Base-by-base conservation (phyloP, 2,797 vertebrate species). In the Neosilurus hyrtlii region DNA sequence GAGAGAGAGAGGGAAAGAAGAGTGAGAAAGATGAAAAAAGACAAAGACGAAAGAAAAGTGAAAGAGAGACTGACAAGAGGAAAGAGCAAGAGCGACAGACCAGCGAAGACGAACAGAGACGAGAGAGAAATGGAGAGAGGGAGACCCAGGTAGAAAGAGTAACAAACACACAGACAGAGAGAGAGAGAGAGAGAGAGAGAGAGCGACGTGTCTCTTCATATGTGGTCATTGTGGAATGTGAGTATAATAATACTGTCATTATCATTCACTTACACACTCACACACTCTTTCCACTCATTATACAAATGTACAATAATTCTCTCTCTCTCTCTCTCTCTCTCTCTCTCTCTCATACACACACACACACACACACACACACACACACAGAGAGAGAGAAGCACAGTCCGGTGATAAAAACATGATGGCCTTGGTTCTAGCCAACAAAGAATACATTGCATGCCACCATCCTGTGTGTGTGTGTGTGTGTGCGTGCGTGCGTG, bases 361-460 rank as follows among this genome's bases (percentile, higher is more conserved):
- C 89, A 89, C 89, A 86, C 87, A 86, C 90, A 84, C 66, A 61
- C 65, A 88, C 86, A 86, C 89, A 89, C 90, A 85, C 87, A 84
- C 90, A 83, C 71, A 73, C 70, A 43, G 43, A 43, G 43, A 43
- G 43, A 43, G 1, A 86, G 71, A 83, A 68, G 65, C 70, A 56
- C 66, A 78, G 66, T 22, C 18, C 37, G 56, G 56, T 76, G 56
- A 76, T 59, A 61, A 61, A 76, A 86, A 79, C 68, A 75, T 65
- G 85, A 65, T 82, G 87, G 82, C 85, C 87, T 88, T 83, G 85
- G 81, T 79, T 76, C 78, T 71, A 65, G 24, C 56, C 35, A 20
- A 80, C 81, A 84, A 83, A 86, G 80, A 86, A 79, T 83, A 81
- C 75, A 84, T 83, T 37, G 83, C 85, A 73, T 76, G 81, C 75